phyloP scores from a whole-genome alignment of 2,113 vertebrate genomes.

The Megalops atlanticus region DNA sequence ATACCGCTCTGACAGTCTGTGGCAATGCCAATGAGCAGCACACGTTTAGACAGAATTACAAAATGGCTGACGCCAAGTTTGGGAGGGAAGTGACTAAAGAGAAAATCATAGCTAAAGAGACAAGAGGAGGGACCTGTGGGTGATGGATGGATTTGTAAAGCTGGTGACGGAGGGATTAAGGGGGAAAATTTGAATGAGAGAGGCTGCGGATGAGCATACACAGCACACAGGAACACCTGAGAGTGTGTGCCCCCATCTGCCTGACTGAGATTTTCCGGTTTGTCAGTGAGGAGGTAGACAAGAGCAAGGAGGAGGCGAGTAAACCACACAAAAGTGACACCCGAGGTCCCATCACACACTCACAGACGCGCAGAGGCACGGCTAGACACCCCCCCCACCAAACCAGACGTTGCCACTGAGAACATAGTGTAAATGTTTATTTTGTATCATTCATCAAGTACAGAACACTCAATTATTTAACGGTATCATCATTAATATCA shows the following conservation, averaged over 20 bases:
- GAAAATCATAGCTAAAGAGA: no score
- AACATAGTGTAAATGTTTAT: conserved; percentile 34
- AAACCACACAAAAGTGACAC: neutral
- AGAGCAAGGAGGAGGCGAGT: neutral
- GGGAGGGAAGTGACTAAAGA: neutral
- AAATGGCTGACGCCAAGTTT: neutral
- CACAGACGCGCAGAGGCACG: neutral
- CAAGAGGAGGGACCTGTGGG: no score
- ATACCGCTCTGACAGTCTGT: neutral
- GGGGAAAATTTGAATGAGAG: conserved; percentile 56
- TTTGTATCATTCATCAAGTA: conserved; percentile 27
- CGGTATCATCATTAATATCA: conserved; percentile 13
- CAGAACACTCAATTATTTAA: conserved; percentile 30
- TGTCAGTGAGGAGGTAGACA: no score
- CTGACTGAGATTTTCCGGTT: neutral
- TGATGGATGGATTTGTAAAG: neutral
- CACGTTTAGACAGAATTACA: neutral
- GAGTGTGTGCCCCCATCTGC: neutral
- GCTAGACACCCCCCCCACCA: neutral
- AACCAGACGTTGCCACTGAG: neutral
- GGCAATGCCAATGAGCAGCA: neutral
- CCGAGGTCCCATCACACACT: neutral
- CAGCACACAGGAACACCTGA: neutral
- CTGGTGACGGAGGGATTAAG: conserved; percentile 60
- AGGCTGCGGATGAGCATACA: neutral